Evolutionary conservation across 2,888 invertebrate species (phyloP).

Genomic region (Adelphocoris suturalis): DNA sequence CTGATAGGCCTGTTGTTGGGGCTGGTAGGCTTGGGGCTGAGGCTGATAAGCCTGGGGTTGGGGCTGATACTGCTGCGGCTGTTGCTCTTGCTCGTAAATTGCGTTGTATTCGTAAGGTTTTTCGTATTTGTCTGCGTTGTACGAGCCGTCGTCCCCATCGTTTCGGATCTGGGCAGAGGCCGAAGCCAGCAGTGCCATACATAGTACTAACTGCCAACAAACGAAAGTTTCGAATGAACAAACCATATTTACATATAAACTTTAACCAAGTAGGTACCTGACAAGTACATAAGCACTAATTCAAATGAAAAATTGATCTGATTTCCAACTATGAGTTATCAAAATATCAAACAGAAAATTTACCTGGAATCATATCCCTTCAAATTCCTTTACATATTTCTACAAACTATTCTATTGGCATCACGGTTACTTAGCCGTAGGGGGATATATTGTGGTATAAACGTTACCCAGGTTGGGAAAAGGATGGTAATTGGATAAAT

Average conservation of each 20-base stretch:
- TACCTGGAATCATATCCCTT: too few species aligned
- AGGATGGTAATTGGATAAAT: too few species aligned
- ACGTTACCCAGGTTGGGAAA: too few species aligned
- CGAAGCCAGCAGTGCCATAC: slow-evolving; percentile 72
- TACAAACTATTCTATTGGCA: too few species aligned
- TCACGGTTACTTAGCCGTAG: too few species aligned
- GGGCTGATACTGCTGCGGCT: slow-evolving; percentile 46
- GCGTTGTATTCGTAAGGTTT: slow-evolving; percentile 74
- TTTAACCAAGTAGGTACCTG: too few species aligned
- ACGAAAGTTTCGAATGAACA: background rate
- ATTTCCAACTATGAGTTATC: too few species aligned
- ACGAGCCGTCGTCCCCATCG: slow-evolving; percentile 76
- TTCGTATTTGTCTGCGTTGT: slow-evolving; percentile 75
- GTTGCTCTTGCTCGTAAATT: slow-evolving; percentile 66
- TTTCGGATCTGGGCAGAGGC: slow-evolving; percentile 74
- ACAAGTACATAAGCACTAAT: too few species aligned
- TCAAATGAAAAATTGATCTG: too few species aligned
- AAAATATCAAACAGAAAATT: too few species aligned
- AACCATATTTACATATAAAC: background rate
- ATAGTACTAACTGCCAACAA: slow-evolving; percentile 66
- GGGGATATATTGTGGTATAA: too few species aligned
- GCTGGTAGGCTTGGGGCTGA: slow-evolving; percentile 64
- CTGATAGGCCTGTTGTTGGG: slow-evolving; percentile 77
- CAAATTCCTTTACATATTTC: too few species aligned
- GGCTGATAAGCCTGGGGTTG: slow-evolving; percentile 71